These are phyloP conservation scores for Theocolax elegans DNA, from an alignment of 1,140 invertebrate species.

Conservation along the genomic window DNA sequence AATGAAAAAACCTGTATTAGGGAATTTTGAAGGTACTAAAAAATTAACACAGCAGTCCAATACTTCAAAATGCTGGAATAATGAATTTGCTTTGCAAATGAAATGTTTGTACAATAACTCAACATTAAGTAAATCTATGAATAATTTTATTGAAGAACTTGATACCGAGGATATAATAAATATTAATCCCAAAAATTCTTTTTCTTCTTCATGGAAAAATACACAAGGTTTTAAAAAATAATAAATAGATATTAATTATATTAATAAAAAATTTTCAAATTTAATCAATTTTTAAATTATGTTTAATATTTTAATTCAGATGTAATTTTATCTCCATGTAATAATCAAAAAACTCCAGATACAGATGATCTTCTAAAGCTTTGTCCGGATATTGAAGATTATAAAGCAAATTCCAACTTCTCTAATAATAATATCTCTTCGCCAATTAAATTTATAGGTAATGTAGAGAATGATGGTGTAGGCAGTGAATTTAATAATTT, in stretches of 20 bases:
- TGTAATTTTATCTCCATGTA: too few relatives aligned
- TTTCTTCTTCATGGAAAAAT: slow-evolving; percentile 3
- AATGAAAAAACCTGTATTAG: background rate
- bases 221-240: slow-evolving; percentile 22
- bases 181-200: background rate
- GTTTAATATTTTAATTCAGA: too few relatives aligned
- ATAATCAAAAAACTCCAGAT: background rate
- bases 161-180: slow-evolving; percentile 5
- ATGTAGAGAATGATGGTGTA: slow-evolving; percentile 80
- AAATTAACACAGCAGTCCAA: background rate
- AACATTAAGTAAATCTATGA: background rate
- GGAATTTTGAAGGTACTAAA: background rate
- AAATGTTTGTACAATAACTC: background rate
- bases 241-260: background rate
- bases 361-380: too few relatives aligned
- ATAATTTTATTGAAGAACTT: background rate
- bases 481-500: slow-evolving; percentile 81
- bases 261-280: background rate
- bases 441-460: slow-evolving; percentile 73
- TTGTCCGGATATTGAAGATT: too few relatives aligned
- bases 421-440: slow-evolving; percentile 47
- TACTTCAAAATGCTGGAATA: background rate
- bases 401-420: too few relatives aligned
- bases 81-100: background rate
- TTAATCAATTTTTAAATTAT: too few relatives aligned